Percentiles rank a stretch among this genome's conserved stretches.
Conservation (phyloP, 1,140 invertebrate genomes). For the Heliconius congener region DNA sequence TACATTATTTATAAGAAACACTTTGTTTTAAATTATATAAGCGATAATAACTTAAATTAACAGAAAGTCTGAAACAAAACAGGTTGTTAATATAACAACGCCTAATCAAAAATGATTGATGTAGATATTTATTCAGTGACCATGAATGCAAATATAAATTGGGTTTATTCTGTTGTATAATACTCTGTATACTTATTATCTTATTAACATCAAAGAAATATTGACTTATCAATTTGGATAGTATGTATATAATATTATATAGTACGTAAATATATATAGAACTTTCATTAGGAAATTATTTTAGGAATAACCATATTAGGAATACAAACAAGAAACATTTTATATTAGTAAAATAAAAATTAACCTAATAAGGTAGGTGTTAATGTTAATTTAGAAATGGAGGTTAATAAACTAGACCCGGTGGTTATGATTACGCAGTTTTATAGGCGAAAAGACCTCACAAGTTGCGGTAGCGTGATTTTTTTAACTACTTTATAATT, state of each 20-base stretch:
- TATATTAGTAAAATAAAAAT: not conserved
- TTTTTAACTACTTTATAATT: not conserved
- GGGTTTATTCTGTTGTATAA: not conserved
- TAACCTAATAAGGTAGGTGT: slow-evolving; percentile 28
- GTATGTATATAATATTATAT: too few species aligned
- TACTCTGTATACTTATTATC: not conserved
- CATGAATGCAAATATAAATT: not conserved
- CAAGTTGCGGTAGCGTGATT: not conserved
- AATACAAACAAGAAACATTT: too few species aligned
- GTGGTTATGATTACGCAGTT: slow-evolving; percentile 25
- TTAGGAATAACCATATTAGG: too few species aligned
- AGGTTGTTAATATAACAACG: slow-evolving; percentile 8
- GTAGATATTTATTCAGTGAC: slow-evolving; percentile 10
- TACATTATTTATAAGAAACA: not conserved
- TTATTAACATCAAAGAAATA: not conserved
- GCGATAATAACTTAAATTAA: slow-evolving; percentile 18
- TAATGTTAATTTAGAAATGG: slow-evolving; percentile 43
- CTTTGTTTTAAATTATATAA: slow-evolving; percentile 1
- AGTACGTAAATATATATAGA: too few species aligned
- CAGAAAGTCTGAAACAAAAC: slow-evolving; percentile 4
- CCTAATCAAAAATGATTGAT: slow-evolving; percentile 12
- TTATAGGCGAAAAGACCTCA: not conserved
- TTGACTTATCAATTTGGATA: not conserved
- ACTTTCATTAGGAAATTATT: too few species aligned
- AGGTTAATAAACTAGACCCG: slow-evolving; percentile 37